Base-by-base conservation (phyloP, 2,888 invertebrate species). In the Caradrina clavipalpis region DNA sequence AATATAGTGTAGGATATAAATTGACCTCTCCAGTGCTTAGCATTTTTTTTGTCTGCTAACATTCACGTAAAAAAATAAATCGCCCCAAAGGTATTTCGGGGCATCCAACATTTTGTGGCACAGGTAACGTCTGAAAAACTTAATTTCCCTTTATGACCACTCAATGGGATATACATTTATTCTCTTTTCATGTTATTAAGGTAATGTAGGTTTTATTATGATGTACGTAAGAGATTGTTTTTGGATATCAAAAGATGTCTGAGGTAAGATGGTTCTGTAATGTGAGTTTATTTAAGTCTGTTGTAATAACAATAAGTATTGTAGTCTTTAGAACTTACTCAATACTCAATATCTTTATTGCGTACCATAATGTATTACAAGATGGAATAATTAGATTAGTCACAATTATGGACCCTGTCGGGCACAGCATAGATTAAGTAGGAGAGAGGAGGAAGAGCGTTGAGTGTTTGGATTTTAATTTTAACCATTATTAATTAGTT, bases 1-100 rank as follows among this genome's bases (percentile, higher is more conserved):
- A 81, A 77, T 78, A 83, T 77, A 80, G 72, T 72, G 73, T 74
- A 54, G 62, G 61, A 65, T 73, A 78, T 78, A 78, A 83, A 80
- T 80, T 76, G 70, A 73, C 76, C 69, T 62, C 66, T 53, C 51
- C 35, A 47, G 67, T 70, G 59, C 56, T 74, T 81, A 62, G 35
- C 57, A 77, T 81, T 79, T 81, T 74, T 73, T 69, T 55, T 56
- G 65, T 64, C 58, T 68, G 26, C 62, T 6, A 78, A 72, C 54
- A 62, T 69, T 50, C 65, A 63, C 53, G 55, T 81, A 76, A 76
- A 69, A 57, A 76, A 62, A 69, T 68, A 78, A 73, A 76, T 69
- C 59, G 51, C 35, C 55, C 26, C 39, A 42, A 64, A 79, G 63
- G 68, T 69, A 78, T 69, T 66, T 76, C n/a, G 21, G 47, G 39